Percentiles rank a stretch among this genome's conserved stretches.
Evolutionary conservation across 2,797 vertebrate species (phyloP).

Genomic region (Scolopax bukidnonensis): DNA sequence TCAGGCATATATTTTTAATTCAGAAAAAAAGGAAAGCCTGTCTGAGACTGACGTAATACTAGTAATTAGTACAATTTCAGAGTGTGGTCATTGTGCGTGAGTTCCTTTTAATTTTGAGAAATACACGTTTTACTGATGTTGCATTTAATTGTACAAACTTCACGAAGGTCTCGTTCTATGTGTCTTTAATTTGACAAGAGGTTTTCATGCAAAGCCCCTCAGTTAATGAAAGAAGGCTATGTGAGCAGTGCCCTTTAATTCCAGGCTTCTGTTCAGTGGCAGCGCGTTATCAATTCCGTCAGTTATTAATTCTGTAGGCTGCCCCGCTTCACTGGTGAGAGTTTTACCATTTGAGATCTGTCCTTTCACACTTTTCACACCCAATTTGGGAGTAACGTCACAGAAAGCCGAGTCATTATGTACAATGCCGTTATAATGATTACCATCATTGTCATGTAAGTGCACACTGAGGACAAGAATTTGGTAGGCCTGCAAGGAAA

Average conservation of each 20-base stretch:
- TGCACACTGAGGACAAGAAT: not conserved
- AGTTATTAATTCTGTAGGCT: conserved; percentile 8
- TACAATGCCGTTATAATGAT: not conserved
- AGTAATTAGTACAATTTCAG: not conserved
- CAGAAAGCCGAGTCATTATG: conserved; percentile 12
- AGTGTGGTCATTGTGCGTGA: not conserved
- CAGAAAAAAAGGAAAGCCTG: not conserved
- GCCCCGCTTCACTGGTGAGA: not conserved
- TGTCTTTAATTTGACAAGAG: not conserved
- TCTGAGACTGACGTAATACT: not conserved
- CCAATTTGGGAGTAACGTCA: conserved; percentile 17
- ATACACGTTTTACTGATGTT: not conserved
- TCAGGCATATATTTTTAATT: not conserved
- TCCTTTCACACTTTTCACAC: conserved; percentile 38
- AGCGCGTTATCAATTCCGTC: not conserved
- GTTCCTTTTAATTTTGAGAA: not conserved
- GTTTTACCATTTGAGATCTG: not conserved
- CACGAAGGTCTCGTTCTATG: not conserved
- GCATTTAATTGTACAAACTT: not conserved
- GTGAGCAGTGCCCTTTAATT: not conserved
- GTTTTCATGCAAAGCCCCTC: not conserved
- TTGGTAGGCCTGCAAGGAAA: not conserved
- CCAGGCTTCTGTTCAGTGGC: not conserved
- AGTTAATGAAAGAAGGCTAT: not conserved
- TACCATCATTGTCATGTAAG: conserved; percentile 19